phyloP scores from a whole-genome alignment of 2,113 vertebrate genomes.

The Parus major region DNA sequence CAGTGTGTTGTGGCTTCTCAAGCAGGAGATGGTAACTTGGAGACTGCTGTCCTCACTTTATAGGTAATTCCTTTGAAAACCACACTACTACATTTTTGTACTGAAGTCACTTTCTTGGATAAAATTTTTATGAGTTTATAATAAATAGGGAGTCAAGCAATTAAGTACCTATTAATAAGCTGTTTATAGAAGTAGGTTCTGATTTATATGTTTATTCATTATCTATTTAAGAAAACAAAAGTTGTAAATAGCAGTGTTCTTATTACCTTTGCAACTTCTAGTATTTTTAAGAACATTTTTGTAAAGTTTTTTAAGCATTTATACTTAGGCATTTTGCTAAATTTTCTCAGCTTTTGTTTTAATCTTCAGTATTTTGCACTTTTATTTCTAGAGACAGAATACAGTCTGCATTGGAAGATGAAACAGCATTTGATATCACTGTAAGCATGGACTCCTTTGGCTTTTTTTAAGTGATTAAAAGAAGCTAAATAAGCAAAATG shows the following conservation, averaged over 20 bases:
- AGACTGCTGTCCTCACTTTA: slow-evolving; percentile 91
- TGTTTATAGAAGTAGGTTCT: background rate
- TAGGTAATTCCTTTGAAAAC: slow-evolving; percentile 75
- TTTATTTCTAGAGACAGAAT: slow-evolving; percentile 85
- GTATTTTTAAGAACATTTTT: background rate
- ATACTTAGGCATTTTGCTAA: background rate
- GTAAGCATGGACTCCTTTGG: slow-evolving; percentile 76
- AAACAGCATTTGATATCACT: slow-evolving; percentile 82
- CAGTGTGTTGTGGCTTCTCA: slow-evolving; percentile 93
- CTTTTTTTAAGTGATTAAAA: background rate
- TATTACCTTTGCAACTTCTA: background rate
- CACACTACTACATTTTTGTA: accelerated
- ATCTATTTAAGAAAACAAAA: background rate
- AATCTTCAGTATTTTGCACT: background rate
- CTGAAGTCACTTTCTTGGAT: background rate
- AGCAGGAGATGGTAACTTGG: slow-evolving; percentile 95
- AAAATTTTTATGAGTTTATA: background rate
- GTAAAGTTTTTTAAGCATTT: background rate
- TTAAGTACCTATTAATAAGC: background rate
- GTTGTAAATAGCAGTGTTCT: background rate
- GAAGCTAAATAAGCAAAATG: background rate
- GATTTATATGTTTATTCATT: background rate
- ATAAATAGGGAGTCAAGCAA: background rate
- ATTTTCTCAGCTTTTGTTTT: slow-evolving; percentile 1
- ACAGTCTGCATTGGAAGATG: slow-evolving; percentile 89